A percentile compares a stretch with the other conserved stretches of the same genome.
phyloP scores from a whole-genome alignment of 2,113 vertebrate species.

The Ptilorrhoa leucosticta region DNA sequence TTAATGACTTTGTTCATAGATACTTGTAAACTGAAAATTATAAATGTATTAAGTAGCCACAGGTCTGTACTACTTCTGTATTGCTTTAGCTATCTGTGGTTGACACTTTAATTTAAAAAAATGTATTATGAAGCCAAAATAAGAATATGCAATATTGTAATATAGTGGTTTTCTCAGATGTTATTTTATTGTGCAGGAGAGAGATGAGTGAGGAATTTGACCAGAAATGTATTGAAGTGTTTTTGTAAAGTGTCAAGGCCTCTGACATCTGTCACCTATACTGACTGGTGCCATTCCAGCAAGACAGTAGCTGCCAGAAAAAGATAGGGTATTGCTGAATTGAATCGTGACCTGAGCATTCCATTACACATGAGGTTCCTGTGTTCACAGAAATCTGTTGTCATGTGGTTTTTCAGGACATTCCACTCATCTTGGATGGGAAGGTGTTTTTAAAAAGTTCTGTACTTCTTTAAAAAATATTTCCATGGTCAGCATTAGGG shows the following conservation, averaged over 20 bases:
- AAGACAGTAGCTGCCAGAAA: not conserved
- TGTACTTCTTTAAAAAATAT: not conserved
- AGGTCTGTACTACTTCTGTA: not conserved
- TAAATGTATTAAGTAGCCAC: not conserved
- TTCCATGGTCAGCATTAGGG: not conserved
- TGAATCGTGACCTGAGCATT: not conserved
- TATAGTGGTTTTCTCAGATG: not conserved
- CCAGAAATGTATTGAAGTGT: not conserved
- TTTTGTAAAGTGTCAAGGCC: not conserved
- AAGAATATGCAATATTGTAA: accelerated
- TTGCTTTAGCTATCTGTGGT: not conserved
- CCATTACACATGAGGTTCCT: not conserved
- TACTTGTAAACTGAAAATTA: not conserved
- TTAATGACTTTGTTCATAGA: not conserved
- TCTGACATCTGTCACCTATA: not conserved
- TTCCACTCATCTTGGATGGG: not conserved
- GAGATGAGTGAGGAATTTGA: not conserved
- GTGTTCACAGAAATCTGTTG: not conserved
- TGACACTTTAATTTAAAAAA: not conserved
- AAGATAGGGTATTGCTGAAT: not conserved
- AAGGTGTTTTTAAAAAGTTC: not conserved
- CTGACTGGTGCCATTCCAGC: not conserved
- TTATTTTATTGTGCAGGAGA: not conserved
- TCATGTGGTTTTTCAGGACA: not conserved
- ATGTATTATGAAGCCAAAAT: not conserved